Evolutionary conservation across 2,888 invertebrate genomes (phyloP), one percentile per base, ranked within the genome.

Genomic region (Machimus atricapillus): DNA sequence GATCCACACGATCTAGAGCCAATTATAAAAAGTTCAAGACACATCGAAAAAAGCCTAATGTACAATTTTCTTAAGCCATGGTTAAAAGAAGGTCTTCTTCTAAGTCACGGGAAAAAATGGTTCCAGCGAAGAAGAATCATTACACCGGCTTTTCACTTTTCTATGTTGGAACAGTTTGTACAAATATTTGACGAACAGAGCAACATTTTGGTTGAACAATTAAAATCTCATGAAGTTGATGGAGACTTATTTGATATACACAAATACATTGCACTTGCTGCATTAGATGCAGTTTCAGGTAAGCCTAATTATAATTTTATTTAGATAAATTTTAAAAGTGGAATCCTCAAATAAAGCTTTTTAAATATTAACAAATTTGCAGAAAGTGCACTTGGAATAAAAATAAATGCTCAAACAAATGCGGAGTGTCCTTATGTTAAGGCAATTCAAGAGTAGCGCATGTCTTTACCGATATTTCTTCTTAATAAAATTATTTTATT

Each of bases 141-240:
- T 85, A 96, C 96, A 0, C 96, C 96, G 1, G 94, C 96, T 0
- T 97, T 97, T 91, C 97, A 97, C 91, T 96, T 96, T 91, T 95
- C 95, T 90, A 96, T 97, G 86, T 92, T 97, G 76, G 95, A 96
- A 90, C 94, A 95, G 89, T 97, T 96, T 91, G 91, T 96, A 8
- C 94, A 95, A 4, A 94, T 95, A 0, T 96, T 96, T 90, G 94
- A 96, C 90, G 94, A 94, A 88, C 95, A 96, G 88, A 93, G 94
- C 5, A 91, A 92, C 37, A 92, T 95, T 27, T 92, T 96, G 88
- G 90, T 94, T 0, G 91, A 94, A 0, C 94, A 94, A 88, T 90
- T 96, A 74, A 5, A 91, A 93, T 4, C 94, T 2, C 76, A 76
- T 93, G 89, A 90, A 89, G 87, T 91, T 73, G 91, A 91, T 0